Evolutionary conservation across 1,140 invertebrate species (phyloP), one percentile per base, ranked within the genome.

Genomic region (Cydia amplana): DNA sequence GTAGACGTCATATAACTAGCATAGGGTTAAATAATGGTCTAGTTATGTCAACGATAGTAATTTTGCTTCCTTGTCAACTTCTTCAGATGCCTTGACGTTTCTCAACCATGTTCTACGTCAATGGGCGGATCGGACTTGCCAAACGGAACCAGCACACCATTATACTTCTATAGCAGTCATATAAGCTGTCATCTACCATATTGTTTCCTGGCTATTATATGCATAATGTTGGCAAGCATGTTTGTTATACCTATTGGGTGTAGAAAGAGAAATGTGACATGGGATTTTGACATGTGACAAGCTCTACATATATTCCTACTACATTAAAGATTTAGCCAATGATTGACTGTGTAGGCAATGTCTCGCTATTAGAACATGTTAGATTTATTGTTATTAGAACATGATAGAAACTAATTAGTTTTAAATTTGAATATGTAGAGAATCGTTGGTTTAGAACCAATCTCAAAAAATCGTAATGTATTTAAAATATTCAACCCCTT

Each of bases 171-270:
- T 67, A 18, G 14, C 32, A 36, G 32, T 70, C 65, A 40, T 67
- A 67, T 70, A 40, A 70, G 65, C 28, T 70, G 65, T 70, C 65
- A 18, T 18, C n/a, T 16, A 32, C 3, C 28, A n/a, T 67, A 32
- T 70, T 70, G 65, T 70, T 70, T 70, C n/a, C 36, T 70, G 65
- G n/a, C 65, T 18, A 70, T 70, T 70, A 70, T 70, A 70, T 36
- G 64, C 65, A 2, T 70, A 70, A 70, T 70, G 65, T 70, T 14
- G 28, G 65, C 65, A 12, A 64, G 9, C 32, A 18, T 70, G 65
- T 70, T 70, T 60, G 18, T 60, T 60, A 60, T 60, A 60, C n/a
- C n/a, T n/a, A n/a, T 12, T 18, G 5, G 12, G 55, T 23, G 20
- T 23, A 12, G 55, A 60, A 60, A 12, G 16, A 0, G 14, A 46